Base-by-base conservation (phyloP, 2,113 vertebrate species). In the Oceanodroma tethys region DNA sequence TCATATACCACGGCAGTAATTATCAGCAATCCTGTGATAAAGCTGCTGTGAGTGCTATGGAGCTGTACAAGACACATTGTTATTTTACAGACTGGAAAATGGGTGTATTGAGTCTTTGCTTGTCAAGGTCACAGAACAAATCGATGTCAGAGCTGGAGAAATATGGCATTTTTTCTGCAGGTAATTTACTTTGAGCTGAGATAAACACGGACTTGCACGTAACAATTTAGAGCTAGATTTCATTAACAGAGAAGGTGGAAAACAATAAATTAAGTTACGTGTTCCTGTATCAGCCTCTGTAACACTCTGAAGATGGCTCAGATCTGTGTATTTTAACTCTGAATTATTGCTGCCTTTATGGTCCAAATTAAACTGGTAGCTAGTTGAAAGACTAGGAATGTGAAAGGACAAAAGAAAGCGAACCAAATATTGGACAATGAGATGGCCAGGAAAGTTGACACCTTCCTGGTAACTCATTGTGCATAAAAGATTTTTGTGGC, bases 71-170 rank as follows among this genome's bases (percentile, higher is more conserved):
- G 89, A 70, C 70, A 81, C 76, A 23, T 38, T 75, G 81, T 81
- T 90, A 67, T 89, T 96, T 79, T 23, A 97, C 65, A 81, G 65
- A 48, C 52, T 92, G 88, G 86, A 88, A 95, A 95, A 91, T 1
- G 19, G 56, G 86, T 27, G 55, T 52, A 87, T 79, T 19, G 42
- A 95, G 74, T 30, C 81, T 89, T 84, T 58, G 47, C 86, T 62
- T 89, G 84, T 94, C 91, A 96, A 97, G 96, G 97, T 97, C 93
- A 97, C 2, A 2, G 71, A 90, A 60, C 0, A 0, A 93, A 79
- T 85, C 3, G 0, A 81, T 80, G 84, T 47, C 9, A 1, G 68
- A 85, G 65, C 87, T 34, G 42, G 26, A 88, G 81, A 95, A 93
- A 85, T n/a, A 65, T 1, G 23, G 53, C 34, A 10, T 11, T 73